A percentile compares a stretch with the other conserved stretches of the same genome.
These are phyloP conservation scores for Carcharodon carcharias DNA, from an alignment of 2,797 vertebrate genomes.

Conservation along the genomic window DNA sequence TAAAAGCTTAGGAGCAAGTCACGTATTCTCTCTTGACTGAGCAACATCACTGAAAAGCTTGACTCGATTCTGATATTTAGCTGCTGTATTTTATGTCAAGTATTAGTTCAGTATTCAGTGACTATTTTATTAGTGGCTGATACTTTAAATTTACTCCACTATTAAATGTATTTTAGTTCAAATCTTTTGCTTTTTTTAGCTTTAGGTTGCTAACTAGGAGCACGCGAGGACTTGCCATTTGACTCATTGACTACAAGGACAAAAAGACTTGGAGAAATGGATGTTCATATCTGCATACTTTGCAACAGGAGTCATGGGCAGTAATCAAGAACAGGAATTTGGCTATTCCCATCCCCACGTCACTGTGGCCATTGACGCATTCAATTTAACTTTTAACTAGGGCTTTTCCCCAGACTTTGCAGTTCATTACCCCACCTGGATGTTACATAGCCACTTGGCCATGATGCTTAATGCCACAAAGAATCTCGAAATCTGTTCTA, in stretches of 20 bases:
- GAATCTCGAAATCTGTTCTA: neutral
- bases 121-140: neutral
- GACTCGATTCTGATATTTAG: neutral
- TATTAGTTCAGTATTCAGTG: neutral
- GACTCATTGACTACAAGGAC: neutral
- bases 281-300: neutral
- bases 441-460: neutral
- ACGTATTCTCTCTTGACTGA: neutral
- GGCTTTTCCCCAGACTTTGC: neutral
- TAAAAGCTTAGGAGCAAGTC: neutral
- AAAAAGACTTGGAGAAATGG: neutral
- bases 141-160: neutral
- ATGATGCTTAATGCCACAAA: neutral
- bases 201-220: neutral
- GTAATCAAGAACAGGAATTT: neutral
- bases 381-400: too few relatives aligned
- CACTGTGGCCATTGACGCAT: too few relatives aligned
- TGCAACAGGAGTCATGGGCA: neutral
- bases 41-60: neutral
- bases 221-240: neutral
- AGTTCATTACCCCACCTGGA: neutral
- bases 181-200: neutral
- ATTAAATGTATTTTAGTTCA: neutral
- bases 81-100: neutral
- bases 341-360: neutral